These are phyloP conservation scores for Camarhynchus parvulus DNA, from an alignment of 2,113 vertebrate genomes.

Conservation along the genomic window DNA sequence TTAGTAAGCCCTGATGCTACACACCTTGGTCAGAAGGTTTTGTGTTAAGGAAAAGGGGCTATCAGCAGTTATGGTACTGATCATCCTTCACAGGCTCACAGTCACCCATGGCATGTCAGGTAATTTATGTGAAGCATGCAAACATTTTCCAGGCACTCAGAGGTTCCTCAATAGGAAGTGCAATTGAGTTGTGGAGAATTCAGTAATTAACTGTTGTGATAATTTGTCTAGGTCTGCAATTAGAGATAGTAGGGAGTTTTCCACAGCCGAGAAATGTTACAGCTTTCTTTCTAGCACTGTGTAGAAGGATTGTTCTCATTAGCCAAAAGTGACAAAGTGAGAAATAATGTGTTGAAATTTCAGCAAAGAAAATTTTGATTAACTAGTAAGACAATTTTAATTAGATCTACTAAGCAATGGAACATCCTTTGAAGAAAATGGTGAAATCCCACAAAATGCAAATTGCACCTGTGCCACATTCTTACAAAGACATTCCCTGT, in stretches of 20 bases:
- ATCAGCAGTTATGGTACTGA: background rate
- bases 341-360: conserved; percentile 13
- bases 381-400: background rate
- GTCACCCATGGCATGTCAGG: background rate
- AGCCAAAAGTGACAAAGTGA: background rate
- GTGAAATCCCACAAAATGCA: background rate
- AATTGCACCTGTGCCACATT: background rate
- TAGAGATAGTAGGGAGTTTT: background rate
- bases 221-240: conserved; percentile 21
- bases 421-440: background rate
- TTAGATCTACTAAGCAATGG: background rate
- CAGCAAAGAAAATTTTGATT: conserved; percentile 13
- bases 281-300: background rate
- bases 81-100: background rate
- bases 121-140: background rate
- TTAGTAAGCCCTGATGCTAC: background rate
- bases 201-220: conserved; percentile 26
- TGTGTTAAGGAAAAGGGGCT: background rate
- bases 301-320: background rate
- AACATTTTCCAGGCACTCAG: background rate
- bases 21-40: background rate
- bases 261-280: background rate
- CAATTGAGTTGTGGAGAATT: background rate
- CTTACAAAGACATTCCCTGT: background rate
- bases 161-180: background rate